Percentiles rank a stretch among this genome's conserved stretches.
Evolutionary conservation across 2,113 vertebrate genomes (phyloP).

Genomic region (Tragelaphus imberbis): DNA sequence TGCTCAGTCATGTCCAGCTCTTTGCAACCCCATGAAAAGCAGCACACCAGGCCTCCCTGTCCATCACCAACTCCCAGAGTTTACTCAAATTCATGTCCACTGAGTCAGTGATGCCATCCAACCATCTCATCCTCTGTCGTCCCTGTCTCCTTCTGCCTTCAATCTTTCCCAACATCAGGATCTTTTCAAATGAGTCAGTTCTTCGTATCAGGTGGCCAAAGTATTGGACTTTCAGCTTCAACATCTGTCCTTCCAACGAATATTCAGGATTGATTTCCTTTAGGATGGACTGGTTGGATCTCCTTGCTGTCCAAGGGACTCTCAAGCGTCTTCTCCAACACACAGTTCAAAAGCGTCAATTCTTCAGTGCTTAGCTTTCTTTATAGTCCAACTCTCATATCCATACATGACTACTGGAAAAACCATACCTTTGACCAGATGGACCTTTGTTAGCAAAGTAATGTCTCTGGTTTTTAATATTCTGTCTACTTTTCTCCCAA

Average conservation of each 20-base stretch:
- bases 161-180: background rate
- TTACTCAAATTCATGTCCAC: background rate
- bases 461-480: background rate
- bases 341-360: background rate
- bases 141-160: background rate
- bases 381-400: background rate
- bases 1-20: background rate
- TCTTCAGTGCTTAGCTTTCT: accelerated
- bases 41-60: background rate
- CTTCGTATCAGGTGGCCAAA: background rate
- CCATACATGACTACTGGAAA: background rate
- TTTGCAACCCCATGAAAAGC: background rate
- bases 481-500: background rate
- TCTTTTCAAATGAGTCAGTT: background rate
- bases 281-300: background rate
- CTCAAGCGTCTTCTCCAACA: background rate
- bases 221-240: background rate
- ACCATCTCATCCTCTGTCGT: background rate
- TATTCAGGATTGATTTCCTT: background rate
- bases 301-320: background rate
- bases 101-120: background rate
- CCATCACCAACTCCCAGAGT: background rate
- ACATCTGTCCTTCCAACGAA: background rate
- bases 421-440: background rate
- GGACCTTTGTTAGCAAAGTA: background rate